A percentile compares a stretch with the other conserved stretches of the same genome.
These are phyloP conservation scores for Pedicia rivosa DNA, from an alignment of 2,888 invertebrate genomes.

Conservation along the genomic window DNA sequence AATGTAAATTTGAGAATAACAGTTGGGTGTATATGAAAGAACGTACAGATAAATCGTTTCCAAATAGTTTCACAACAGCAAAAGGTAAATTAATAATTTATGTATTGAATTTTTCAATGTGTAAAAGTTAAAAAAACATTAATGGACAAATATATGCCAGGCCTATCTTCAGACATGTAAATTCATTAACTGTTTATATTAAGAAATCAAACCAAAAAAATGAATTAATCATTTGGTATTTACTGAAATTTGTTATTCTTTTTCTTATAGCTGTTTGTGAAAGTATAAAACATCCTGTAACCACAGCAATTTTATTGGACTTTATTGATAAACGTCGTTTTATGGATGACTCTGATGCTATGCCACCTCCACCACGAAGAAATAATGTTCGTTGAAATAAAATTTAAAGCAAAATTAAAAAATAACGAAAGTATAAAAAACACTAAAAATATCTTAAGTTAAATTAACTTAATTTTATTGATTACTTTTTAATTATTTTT, in stretches of 20 bases:
- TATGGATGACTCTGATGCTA: conserved; percentile 47
- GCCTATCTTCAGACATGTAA: too few species aligned
- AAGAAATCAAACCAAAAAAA: background rate
- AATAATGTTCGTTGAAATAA: background rate
- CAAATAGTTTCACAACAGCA: conserved; percentile 81
- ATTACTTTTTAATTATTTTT: too few species aligned
- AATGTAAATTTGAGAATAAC: conserved; percentile 70
- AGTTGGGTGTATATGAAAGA: conserved; percentile 92
- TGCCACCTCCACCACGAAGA: conserved; percentile 45
- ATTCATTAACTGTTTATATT: too few species aligned
- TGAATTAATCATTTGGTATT: background rate
- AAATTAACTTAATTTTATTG: too few species aligned
- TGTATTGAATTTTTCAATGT: conserved; percentile 6
- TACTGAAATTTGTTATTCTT: background rate
- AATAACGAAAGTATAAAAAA: too few species aligned
- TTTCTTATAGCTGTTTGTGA: conserved; percentile 55
- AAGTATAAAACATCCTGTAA: conserved; percentile 72
- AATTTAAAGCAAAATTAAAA: too few species aligned
- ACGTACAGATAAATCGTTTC: conserved; percentile 90
- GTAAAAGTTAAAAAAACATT: too few species aligned
- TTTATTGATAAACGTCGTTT: conserved; percentile 51
- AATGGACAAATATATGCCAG: too few species aligned
- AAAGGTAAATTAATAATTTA: conserved; percentile 34
- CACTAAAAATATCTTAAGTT: too few species aligned
- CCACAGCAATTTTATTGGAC: conserved; percentile 60